Evolutionary conservation across 2,888 invertebrate species (phyloP).

Genomic region (Philonicus albiceps): DNA sequence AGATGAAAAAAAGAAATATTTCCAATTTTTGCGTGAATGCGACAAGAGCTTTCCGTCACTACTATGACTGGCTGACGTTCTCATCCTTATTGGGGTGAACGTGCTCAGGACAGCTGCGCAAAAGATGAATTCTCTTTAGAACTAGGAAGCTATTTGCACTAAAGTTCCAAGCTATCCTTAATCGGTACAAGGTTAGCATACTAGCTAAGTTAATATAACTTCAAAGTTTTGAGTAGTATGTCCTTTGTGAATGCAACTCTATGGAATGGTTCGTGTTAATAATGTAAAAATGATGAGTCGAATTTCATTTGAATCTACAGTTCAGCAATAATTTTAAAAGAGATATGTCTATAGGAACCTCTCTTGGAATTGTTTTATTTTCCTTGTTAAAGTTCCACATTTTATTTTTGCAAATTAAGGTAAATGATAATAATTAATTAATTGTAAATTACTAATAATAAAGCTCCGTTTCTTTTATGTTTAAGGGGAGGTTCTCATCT

Average conservation of each 20-base stretch:
- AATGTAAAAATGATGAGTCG: too few species aligned
- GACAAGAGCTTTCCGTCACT: slow-evolving; percentile 6
- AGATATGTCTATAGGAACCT: too few species aligned
- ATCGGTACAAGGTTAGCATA: not conserved
- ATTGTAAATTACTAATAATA: too few species aligned
- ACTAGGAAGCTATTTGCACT: not conserved
- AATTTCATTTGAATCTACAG: too few species aligned
- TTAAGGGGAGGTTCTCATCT: too few species aligned
- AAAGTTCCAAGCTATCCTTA: not conserved
- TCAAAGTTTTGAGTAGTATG: not conserved
- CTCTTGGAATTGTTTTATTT: too few species aligned
- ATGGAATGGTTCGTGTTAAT: too few species aligned
- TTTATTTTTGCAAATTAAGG: too few species aligned
- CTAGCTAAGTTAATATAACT: not conserved
- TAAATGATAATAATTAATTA: too few species aligned
- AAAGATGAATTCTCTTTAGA: not conserved
- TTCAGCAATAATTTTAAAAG: too few species aligned
- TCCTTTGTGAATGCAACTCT: not conserved
- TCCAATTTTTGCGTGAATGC: not conserved
- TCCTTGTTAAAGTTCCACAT: too few species aligned
- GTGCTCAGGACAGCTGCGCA: not conserved
- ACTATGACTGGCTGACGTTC: not conserved
- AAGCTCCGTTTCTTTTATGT: too few species aligned
- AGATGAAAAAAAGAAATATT: not conserved
- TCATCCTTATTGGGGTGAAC: not conserved